Evolutionary conservation across 2,113 vertebrate species (phyloP), one percentile per base, ranked within the genome.

Genomic region (Ceratotherium simum): DNA sequence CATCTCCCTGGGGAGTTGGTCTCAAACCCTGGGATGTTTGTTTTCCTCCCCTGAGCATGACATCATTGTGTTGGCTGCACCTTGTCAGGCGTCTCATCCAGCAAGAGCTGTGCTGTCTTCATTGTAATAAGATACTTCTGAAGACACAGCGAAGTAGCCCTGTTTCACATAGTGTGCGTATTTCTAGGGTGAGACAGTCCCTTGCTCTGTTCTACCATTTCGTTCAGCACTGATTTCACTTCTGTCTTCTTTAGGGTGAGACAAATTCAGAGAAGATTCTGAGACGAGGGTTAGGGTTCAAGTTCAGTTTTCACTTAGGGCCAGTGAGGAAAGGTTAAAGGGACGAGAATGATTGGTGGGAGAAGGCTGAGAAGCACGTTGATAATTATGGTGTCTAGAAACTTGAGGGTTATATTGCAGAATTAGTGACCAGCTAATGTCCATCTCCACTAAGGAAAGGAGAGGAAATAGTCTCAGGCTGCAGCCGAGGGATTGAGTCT

Each of bases 11-110:
- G 79, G 90, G 83, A 92, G 23, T 12, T 39, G 36, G 69, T 65
- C 87, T 76, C 69, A 60, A 42, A 10, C 10, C 13, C 27, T 13
- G 56, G 56, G 75, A 42, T 39, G 62, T 39, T 90, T 4, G 0
- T 29, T 72, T 91, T 83, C 67, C 64, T 90, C 82, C 93, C 90
- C 79, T 16, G 79, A 80, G 90, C 5, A 0, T 95, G 96, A 87
- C 73, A 62, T 96, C 86, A 67, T 4, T 0, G 46, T 39, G 73
- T n/a, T 72, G 79, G 82, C 48, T 54, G 67, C 20, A 5, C 36
- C 13, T 51, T 0, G 1, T 13, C 51, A 4, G 70, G 58, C 18
- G 4, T 54, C 84, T 62, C n/a, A 54, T 64, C 72, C 12, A 8
- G 48, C 4, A 54, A 67, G 85, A 54, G 21, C 48, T 14, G 8